These are phyloP conservation scores for Oceanodroma leucorhoa DNA, from an alignment of 2,797 vertebrate genomes.

Conservation along the genomic window DNA sequence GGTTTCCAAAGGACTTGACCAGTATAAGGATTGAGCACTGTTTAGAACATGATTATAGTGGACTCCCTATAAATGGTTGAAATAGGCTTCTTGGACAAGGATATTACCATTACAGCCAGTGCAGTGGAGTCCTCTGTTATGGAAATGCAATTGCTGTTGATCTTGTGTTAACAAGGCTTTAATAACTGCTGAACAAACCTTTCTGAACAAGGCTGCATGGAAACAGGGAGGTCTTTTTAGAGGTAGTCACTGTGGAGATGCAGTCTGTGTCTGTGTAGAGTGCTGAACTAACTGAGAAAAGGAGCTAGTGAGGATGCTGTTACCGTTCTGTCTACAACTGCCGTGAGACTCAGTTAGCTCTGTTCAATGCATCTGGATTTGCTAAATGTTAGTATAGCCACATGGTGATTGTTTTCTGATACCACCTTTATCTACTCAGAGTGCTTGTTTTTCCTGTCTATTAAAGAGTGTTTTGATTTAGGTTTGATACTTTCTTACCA, in stretches of 20 bases:
- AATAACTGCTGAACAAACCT: background rate
- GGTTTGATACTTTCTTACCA: background rate
- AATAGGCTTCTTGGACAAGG: background rate
- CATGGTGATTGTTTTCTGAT: background rate
- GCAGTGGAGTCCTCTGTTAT: background rate
- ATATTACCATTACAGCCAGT: background rate
- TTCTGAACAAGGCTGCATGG: background rate
- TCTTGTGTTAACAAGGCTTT: background rate
- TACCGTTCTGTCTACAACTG: background rate
- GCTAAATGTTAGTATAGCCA: background rate
- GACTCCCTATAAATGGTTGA: background rate
- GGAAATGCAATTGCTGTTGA: background rate
- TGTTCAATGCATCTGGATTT: background rate
- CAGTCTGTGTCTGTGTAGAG: background rate
- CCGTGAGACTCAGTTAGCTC: background rate
- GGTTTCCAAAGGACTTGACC: background rate
- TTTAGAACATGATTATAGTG: background rate
- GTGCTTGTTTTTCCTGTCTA: conserved; percentile 16
- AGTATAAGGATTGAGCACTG: background rate
- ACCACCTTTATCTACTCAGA: background rate
- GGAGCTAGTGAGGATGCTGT: background rate
- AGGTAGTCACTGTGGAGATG: background rate
- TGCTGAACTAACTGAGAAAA: background rate
- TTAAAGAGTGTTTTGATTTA: background rate
- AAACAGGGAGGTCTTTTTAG: background rate